A percentile compares a stretch with the other conserved stretches of the same genome.
Evolutionary conservation across 2,888 invertebrate species (phyloP).

Genomic region (Schizotus pectinicornis): DNA sequence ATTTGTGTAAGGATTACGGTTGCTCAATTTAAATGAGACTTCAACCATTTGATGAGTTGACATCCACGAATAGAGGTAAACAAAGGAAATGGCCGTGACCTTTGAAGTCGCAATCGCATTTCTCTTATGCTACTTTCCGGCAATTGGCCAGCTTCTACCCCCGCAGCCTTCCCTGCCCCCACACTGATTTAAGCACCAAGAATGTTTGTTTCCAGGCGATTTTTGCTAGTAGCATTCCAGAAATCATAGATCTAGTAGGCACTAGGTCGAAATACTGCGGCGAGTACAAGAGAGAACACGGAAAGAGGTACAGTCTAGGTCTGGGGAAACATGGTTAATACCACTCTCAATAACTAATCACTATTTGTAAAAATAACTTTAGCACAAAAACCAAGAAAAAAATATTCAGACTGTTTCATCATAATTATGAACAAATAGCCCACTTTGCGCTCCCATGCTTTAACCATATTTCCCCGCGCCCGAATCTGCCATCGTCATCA

Average conservation of each 20-base stretch:
- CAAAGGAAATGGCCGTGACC: too few species aligned
- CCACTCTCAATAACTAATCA: too few species aligned
- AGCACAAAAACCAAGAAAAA: too few species aligned
- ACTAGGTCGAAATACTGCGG: constrained; percentile 99
- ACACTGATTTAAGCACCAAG: constrained; percentile 41
- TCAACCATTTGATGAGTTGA: too few species aligned
- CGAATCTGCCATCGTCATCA: background rate
- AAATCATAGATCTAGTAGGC: constrained; percentile 99
- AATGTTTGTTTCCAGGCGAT: constrained; percentile 90
- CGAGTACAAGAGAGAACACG: constrained; percentile 98
- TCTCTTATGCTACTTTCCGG: background rate
- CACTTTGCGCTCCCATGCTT: too few species aligned
- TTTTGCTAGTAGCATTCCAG: constrained; percentile 99
- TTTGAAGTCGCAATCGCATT: too few species aligned
- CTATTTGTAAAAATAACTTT: too few species aligned
- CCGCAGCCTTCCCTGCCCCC: background rate
- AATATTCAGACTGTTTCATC: too few species aligned
- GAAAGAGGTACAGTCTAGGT: constrained; percentile 85
- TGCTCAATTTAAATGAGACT: too few species aligned
- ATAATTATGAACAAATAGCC: too few species aligned
- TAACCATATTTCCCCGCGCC: background rate
- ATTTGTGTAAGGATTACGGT: too few species aligned
- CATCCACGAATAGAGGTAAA: too few species aligned
- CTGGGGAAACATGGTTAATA: constrained; percentile 13
- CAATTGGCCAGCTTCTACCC: background rate